phyloP scores from a whole-genome alignment of 2,797 vertebrate species.

The Melanotaenia parkinsoni region DNA sequence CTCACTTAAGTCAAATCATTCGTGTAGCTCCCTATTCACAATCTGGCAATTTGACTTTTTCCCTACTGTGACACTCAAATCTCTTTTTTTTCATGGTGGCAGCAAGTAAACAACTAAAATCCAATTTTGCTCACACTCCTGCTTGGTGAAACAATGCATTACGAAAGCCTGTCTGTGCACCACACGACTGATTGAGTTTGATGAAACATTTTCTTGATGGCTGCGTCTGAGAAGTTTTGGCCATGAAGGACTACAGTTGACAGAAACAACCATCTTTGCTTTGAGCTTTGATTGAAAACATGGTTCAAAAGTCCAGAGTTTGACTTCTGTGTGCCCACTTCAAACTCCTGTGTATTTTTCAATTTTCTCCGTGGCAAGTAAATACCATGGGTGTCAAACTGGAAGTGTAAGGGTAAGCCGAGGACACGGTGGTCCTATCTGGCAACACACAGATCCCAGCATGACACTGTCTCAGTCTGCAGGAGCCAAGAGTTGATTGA shows the following conservation, averaged over 20 bases:
- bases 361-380: constrained; percentile 63
- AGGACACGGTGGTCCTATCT: constrained; percentile 66
- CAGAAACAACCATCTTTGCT: constrained; percentile 52
- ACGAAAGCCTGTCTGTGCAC: constrained; percentile 25
- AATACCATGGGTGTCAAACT: constrained; percentile 64
- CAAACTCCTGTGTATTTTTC: constrained; percentile 62
- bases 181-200: constrained; percentile 27
- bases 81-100: constrained; percentile 7
- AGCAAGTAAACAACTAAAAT: constrained; percentile 29
- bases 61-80: constrained; percentile 1
- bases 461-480: constrained; percentile 63
- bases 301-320: constrained; percentile 47
- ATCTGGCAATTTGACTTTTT: constrained; percentile 6
- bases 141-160: constrained; percentile 20
- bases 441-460: constrained; percentile 65
- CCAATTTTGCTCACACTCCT: constrained; percentile 15
- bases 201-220: constrained; percentile 39
- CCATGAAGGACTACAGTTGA: constrained; percentile 43
- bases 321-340: constrained; percentile 43
- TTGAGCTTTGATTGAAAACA: constrained; percentile 42
- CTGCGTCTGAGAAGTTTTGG: constrained; percentile 27
- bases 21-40: not conserved
- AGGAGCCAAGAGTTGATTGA: constrained; percentile 65
- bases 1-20: not conserved
- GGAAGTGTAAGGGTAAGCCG: constrained; percentile 61